A percentile compares a stretch with the other conserved stretches of the same genome.
Conservation (phyloP, 2,113 vertebrate genomes). For the Enhydra lutris region DNA sequence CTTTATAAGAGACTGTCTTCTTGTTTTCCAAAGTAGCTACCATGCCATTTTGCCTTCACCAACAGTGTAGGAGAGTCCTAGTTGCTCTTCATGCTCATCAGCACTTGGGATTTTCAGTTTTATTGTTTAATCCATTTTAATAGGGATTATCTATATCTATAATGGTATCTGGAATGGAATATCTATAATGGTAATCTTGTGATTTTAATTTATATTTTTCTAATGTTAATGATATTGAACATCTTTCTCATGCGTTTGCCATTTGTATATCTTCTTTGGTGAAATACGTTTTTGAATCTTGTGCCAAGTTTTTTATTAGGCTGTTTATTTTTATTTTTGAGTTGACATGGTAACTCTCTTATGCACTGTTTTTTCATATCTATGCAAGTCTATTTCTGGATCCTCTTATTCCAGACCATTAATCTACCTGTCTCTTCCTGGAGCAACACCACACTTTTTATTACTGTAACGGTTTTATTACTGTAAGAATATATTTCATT, state of each 20-base stretch:
- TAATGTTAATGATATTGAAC: background rate
- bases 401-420: background rate
- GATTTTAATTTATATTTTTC: background rate
- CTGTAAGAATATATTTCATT: slow-evolving; percentile 29
- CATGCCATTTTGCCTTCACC: fast-evolving
- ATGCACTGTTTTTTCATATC: background rate
- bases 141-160: no score
- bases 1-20: fast-evolving
- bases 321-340: slow-evolving; percentile 8
- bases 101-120: background rate
- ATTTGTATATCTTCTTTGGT: background rate
- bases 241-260: background rate
- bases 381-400: background rate
- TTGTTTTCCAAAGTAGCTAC: background rate
- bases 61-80: fast-evolving
- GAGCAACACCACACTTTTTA: slow-evolving; percentile 32
- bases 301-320: background rate
- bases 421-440: slow-evolving; percentile 25
- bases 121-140: background rate
- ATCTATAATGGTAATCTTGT: background rate
- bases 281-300: background rate
- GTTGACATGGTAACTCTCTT: background rate
- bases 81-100: background rate
- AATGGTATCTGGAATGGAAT: no score
- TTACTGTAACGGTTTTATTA: slow-evolving; percentile 17